Evolutionary conservation across 2,888 invertebrate genomes (phyloP).

Genomic region (Leptogaster cylindrica): DNA sequence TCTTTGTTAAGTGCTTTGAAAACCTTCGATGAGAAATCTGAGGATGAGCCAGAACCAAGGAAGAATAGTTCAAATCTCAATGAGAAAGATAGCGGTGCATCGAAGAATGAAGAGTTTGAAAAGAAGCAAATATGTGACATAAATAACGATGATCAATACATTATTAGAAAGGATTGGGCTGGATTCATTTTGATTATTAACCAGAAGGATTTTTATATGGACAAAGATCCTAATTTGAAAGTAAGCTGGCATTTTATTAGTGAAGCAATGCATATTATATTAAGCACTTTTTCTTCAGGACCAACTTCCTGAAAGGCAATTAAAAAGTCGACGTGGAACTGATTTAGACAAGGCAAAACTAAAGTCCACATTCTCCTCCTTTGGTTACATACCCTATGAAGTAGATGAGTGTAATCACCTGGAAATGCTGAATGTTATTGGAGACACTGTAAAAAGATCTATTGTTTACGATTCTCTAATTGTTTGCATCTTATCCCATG

Average conservation of each 20-base stretch:
- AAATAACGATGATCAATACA: slow-evolving; percentile 48
- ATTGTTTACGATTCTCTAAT: slow-evolving; percentile 56
- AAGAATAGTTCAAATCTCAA: slow-evolving; percentile 6
- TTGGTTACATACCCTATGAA: slow-evolving; percentile 54
- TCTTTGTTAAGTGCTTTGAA: slow-evolving; percentile 47
- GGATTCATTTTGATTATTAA: slow-evolving; percentile 59
- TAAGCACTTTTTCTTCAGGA: slow-evolving; percentile 47
- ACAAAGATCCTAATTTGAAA: slow-evolving; percentile 50
- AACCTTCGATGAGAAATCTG: neutral
- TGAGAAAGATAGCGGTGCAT: slow-evolving; percentile 31
- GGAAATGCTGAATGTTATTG: slow-evolving; percentile 52
- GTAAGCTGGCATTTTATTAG: slow-evolving; percentile 49
- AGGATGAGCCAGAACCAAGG: neutral
- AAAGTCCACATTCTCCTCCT: slow-evolving; percentile 51
- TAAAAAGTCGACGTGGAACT: slow-evolving; percentile 55
- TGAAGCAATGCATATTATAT: no score
- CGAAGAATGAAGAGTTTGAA: slow-evolving; percentile 3
- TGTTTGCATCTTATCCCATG: slow-evolving; percentile 59
- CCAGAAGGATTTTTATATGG: slow-evolving; percentile 54
- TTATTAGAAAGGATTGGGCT: slow-evolving; percentile 51
- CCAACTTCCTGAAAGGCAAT: slow-evolving; percentile 49
- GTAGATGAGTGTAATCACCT: slow-evolving; percentile 54
- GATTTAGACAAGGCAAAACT: slow-evolving; percentile 54
- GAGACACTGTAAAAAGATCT: slow-evolving; percentile 53
- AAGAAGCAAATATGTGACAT: slow-evolving; percentile 12